A percentile compares a stretch with the other conserved stretches of the same genome.
Evolutionary conservation across 2,113 vertebrate genomes (phyloP).

Genomic region (Ceratotherium simum): DNA sequence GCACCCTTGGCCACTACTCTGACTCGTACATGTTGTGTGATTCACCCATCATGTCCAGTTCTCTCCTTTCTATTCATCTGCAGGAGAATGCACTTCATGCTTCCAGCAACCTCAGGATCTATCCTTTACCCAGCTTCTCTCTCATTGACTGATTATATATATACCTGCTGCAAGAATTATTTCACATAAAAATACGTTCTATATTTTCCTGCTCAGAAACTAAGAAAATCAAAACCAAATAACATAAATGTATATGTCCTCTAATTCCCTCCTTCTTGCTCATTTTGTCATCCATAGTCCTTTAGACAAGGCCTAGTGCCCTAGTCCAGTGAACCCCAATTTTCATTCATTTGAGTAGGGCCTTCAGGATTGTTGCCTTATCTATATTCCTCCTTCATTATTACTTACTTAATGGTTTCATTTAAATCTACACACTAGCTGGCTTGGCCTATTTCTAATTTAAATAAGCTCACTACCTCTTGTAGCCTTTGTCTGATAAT

Average conservation of each 20-base stretch:
- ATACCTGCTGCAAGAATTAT: not conserved
- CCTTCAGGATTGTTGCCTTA: not conserved
- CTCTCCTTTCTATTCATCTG: not conserved
- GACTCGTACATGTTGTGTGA: not conserved
- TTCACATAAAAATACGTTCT: not conserved
- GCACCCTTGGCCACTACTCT: not conserved
- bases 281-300: not conserved
- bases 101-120: not conserved
- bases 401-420: not conserved
- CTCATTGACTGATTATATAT: not conserved
- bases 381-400: not conserved
- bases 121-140: not conserved
- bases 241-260: not conserved
- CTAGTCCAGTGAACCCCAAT: not conserved
- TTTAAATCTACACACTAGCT: constrained; percentile 1
- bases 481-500: constrained; percentile 23
- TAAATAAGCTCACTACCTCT: not conserved
- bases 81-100: not conserved
- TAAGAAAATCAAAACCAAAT: not conserved
- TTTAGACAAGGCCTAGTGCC: not conserved
- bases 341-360: not conserved
- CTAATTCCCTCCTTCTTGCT: not conserved
- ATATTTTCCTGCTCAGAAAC: not conserved
- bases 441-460: not conserved
- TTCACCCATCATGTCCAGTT: not conserved